Base-by-base conservation (phyloP, 2,888 invertebrate species). In the Atrina japonica region DNA sequence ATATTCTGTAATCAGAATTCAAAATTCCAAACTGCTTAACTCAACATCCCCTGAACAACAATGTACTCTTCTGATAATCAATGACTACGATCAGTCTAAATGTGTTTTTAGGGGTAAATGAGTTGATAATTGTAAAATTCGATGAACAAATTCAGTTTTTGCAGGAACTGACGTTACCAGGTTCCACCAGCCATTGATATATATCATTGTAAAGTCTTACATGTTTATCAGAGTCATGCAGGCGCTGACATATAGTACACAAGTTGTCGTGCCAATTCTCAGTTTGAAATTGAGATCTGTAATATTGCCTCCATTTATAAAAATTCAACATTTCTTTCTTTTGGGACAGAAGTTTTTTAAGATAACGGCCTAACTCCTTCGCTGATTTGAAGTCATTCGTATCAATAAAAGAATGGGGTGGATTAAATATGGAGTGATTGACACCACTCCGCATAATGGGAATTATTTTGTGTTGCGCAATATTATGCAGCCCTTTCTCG, bases 401-500 rank as follows among this genome's bases (percentile, higher is more conserved):
- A 30, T 78, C 71, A 2, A 78, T 66, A 52, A 70, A 78, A 3
- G 78, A 73, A 7, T 73, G 30, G n/a, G 53, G 25, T 25, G 78
- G 78, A 6, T 70, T 53, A 29, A 70, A 45, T 1, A 55, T 45
- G 6, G 61, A 25, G 50, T 76, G 74, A 41, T 72, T 68, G 18
- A 58, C 55, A 0, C 70, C 71, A n/a, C 76, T 74, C 23, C 78
- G 40, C 18, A 74, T 70, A 14, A 78, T 69, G 2, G 56, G 66
- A 11, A 78, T 66, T 23, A 70, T 72, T 49, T 78, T 63, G 35
- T 52, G 66, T n/a, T 55, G 25, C 7, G 45, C 35, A 25, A 75
- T 74, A 73, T 74, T 74, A 14, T 52, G 63, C 59, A 78, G 72
- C 11, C 67, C 70, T 35, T 78, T 78, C 56, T 78, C 78, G 3